Percentiles rank a stretch among this genome's conserved stretches.
phyloP scores from a whole-genome alignment of 2,888 invertebrate genomes.

The Hirtodrosophila alboralis region DNA sequence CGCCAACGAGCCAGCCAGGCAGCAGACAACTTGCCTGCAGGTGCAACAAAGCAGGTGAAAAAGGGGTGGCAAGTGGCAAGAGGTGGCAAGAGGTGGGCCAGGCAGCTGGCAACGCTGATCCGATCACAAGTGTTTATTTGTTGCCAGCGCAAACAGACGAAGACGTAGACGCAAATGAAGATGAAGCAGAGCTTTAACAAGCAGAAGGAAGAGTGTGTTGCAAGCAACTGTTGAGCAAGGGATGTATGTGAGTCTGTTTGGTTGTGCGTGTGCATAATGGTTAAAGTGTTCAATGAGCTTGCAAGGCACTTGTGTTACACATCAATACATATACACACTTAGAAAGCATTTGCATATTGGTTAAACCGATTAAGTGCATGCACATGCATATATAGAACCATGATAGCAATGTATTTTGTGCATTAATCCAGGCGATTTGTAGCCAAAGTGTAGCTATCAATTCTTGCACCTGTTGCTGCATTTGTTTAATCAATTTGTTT shows the following conservation, averaged over 20 bases:
- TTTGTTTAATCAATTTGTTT: constrained; percentile 10
- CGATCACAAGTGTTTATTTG: constrained; percentile 76
- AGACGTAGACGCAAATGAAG: constrained; percentile 23
- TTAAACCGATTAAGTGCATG: constrained; percentile 44
- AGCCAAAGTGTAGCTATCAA: constrained; percentile 34
- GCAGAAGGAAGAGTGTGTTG: constrained; percentile 19
- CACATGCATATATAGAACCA: constrained; percentile 40
- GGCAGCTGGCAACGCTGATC: constrained; percentile 48
- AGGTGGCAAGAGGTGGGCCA: not conserved
- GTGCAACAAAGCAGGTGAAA: constrained; percentile 22
- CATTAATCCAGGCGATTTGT: constrained; percentile 51
- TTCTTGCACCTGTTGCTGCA: constrained; percentile 15
- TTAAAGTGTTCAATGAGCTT: constrained; percentile 70
- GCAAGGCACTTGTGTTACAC: constrained; percentile 51
- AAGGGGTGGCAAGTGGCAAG: not conserved
- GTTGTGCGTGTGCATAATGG: too few relatives aligned
- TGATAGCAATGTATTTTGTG: constrained; percentile 21
- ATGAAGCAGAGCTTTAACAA: constrained; percentile 2
- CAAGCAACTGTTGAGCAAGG: too few relatives aligned
- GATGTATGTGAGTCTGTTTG: too few relatives aligned
- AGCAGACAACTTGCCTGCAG: constrained; percentile 38
- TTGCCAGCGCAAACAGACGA: constrained; percentile 51
- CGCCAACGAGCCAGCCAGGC: too few relatives aligned
- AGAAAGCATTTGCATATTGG: constrained; percentile 67
- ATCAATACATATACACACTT: not conserved